Base-by-base conservation (phyloP, 92 coral and sea anemone species). In the Heliopora coerulea region DNA sequence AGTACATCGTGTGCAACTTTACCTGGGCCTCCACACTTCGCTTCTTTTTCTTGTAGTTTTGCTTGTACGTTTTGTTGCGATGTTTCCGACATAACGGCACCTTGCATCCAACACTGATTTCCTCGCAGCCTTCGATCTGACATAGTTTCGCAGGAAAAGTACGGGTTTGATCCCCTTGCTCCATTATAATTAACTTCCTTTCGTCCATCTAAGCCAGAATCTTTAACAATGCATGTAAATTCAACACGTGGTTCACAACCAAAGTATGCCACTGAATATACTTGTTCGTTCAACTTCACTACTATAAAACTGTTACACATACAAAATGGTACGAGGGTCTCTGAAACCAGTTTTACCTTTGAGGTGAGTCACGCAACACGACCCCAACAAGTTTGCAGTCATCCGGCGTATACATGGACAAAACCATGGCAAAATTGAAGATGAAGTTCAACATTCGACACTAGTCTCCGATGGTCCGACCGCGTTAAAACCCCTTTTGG, bases 61-160 rank as follows among this genome's bases (percentile, higher is more conserved):
- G 99, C 73, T 95, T 95, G 89, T 95, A 95, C 66, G 89, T 95
- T 59, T 88, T 90, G 89, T 95, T 91, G 49, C 99, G 86, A 49
- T 95, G 99, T 80, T 90, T 95, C 76, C 99, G 91, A 75, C 99
- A 95, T 50, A 95, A 70, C 11, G 91, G 79, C 5, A 96, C 91
- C 54, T 96, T 65, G 48, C 87, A 87, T 4, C 99, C 97, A 1
- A 95, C 99, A 19, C 97, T 95, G 42, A 88, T 73, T 39, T 95
- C 99, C 28, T 67, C 72, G 67, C 99, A 95, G 31, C 97, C 99
- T 29, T 85, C 99, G 21, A 90, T 89, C 63, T 95, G 97, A 85
- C 99, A 95, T 61, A 84, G 86, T 52, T 70, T 70, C 41, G 77
- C 10, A 50, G 77, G 62, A 34, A 50, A 29, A 8, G 44, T 17